A percentile compares a stretch with the other conserved stretches of the same genome.
Conservation (phyloP, 2,888 invertebrate genomes). For the Lasius platythorax region DNA sequence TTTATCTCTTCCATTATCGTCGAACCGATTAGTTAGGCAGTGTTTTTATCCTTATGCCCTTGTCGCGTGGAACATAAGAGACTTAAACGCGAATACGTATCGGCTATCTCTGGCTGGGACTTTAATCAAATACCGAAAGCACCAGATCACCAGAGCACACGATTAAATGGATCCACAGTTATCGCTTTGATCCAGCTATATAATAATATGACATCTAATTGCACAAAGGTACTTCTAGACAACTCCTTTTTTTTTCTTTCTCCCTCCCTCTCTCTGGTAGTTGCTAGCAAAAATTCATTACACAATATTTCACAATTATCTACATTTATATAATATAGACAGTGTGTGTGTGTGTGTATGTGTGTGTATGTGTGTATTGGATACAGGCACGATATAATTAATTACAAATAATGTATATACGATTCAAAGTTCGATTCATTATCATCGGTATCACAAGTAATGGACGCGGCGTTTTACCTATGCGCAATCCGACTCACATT, state of each 20-base stretch:
- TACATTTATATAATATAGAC: slow-evolving; percentile 80
- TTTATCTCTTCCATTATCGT: slow-evolving; percentile 51
- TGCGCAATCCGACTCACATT: slow-evolving; percentile 59
- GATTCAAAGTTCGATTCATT: slow-evolving; percentile 78
- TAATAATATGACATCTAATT: slow-evolving; percentile 76
- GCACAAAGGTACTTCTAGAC: slow-evolving; percentile 79
- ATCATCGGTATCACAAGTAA: slow-evolving; percentile 81
- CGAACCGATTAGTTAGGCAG: slow-evolving; percentile 73
- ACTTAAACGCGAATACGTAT: slow-evolving; percentile 70
- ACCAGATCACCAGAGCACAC: slow-evolving; percentile 78
- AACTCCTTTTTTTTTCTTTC: slow-evolving; percentile 46
- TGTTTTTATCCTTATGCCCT: slow-evolving; percentile 63
- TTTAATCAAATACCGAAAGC: slow-evolving; percentile 75
- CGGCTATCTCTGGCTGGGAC: slow-evolving; percentile 70
- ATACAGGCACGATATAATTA: slow-evolving; percentile 85
- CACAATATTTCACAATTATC: slow-evolving; percentile 77
- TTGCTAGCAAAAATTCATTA: slow-evolving; percentile 78
- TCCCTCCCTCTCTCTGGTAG: slow-evolving; percentile 61
- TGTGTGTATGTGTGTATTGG: slow-evolving; percentile 78
- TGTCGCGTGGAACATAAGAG: slow-evolving; percentile 61
- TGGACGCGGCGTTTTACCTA: slow-evolving; percentile 68
- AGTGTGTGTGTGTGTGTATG: slow-evolving; percentile 55
- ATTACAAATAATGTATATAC: slow-evolving; percentile 82
- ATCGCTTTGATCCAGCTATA: slow-evolving; percentile 71
- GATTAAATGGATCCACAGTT: slow-evolving; percentile 69